These are phyloP conservation scores for Nothobranchius furzeri DNA, from an alignment of 2,113 vertebrate genomes.

Conservation along the genomic window DNA sequence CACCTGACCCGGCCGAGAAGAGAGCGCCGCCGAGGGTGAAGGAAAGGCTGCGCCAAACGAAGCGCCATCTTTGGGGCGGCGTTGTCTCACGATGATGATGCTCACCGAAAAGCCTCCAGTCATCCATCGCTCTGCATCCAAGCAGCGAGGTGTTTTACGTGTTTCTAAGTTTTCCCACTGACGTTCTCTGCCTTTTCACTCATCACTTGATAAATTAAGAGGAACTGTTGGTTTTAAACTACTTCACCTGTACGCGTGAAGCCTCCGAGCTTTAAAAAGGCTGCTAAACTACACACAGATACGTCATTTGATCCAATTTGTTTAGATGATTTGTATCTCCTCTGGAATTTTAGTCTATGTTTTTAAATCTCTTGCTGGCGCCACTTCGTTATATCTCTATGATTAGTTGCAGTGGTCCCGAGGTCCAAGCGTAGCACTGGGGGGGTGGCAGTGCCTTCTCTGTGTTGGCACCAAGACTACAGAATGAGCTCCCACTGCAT, in stretches of 20 bases:
- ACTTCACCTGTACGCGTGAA: not conserved
- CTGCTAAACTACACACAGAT: not conserved
- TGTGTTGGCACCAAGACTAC: no score
- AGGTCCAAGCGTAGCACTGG: no score
- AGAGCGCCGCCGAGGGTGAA: conserved; percentile 29
- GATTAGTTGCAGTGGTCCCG: no score
- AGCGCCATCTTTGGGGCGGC: conserved; percentile 56
- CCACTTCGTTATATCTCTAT: no score
- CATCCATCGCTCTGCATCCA: not conserved
- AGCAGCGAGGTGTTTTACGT: not conserved
- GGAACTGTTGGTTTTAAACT: not conserved
- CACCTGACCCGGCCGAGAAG: conserved; percentile 54
- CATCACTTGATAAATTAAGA: not conserved
- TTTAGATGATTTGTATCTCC: no score
- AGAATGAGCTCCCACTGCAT: no score
- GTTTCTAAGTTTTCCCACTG: not conserved
- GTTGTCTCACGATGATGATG: conserved; percentile 21
- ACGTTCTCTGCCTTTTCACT: not conserved
- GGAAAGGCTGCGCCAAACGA: conserved; percentile 21
- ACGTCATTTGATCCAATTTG: not conserved
- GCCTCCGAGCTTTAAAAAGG: not conserved
- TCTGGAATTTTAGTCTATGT: no score
- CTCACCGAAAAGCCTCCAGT: not conserved
- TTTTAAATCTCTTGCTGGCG: no score
- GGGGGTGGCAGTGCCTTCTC: no score